Evolutionary conservation across 2,113 vertebrate genomes (phyloP).

Genomic region (Prietella phreatophila): DNA sequence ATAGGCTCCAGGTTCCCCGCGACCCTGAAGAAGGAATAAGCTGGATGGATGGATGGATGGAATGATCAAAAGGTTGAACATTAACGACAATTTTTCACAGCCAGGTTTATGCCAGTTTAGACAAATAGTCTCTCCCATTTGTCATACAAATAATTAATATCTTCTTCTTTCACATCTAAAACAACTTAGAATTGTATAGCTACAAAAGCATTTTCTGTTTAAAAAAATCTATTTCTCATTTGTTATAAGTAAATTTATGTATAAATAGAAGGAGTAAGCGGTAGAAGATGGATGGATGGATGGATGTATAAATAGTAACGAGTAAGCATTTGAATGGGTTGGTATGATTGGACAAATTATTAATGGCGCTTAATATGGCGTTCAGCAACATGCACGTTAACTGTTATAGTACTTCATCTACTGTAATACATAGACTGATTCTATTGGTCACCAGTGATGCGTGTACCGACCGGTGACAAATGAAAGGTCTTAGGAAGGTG

Average conservation of each 20-base stretch:
- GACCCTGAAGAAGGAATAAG: too few species aligned
- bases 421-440: neutral
- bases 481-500: neutral
- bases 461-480: neutral
- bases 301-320: neutral
- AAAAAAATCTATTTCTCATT: neutral
- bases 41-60: too few species aligned
- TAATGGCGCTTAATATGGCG: neutral
- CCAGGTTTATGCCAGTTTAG: neutral
- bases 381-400: neutral
- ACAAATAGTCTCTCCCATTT: neutral
- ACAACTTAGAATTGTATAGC: neutral
- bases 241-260: neutral
- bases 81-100: neutral
- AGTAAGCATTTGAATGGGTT: neutral
- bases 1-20: too few species aligned
- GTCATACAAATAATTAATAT: neutral
- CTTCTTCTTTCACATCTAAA: neutral
- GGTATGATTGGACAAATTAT: neutral
- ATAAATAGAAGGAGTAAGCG: neutral
- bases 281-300: too few species aligned
- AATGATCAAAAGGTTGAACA: too few species aligned
- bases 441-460: neutral
- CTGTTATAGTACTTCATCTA: neutral
- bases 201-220: neutral